A percentile compares a stretch with the other conserved stretches of the same genome.
These are phyloP conservation scores for Actenoides lindsayi DNA, from an alignment of 2,113 vertebrate genomes.

Conservation along the genomic window DNA sequence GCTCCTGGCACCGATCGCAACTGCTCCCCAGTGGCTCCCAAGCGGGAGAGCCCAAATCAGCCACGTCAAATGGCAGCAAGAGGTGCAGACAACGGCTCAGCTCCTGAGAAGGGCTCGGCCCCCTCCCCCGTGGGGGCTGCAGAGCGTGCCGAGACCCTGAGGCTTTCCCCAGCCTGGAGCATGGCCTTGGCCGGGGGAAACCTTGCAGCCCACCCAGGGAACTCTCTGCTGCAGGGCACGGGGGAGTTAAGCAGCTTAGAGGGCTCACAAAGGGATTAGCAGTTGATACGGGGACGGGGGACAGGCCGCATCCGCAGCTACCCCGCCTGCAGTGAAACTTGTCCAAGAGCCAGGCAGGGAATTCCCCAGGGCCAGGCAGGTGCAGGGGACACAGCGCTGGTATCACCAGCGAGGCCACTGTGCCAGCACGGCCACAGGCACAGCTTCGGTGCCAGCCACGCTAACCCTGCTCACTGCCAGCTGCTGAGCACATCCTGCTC, in stretches of 20 bases:
- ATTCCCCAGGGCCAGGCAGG: accelerated
- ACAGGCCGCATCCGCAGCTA: background rate
- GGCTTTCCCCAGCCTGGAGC: background rate
- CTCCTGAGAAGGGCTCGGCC: background rate
- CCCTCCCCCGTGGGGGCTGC: accelerated
- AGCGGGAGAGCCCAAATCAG: background rate
- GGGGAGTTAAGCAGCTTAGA: background rate
- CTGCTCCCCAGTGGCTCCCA: background rate
- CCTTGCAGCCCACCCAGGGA: accelerated
- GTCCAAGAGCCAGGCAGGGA: background rate
- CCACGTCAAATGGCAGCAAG: background rate
- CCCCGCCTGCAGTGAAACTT: background rate
- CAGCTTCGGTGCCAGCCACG: background rate
- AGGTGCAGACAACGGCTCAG: background rate
- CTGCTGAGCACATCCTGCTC: accelerated
- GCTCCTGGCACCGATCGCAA: background rate
- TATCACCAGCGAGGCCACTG: accelerated
- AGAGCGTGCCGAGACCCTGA: accelerated
- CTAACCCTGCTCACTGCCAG: accelerated
- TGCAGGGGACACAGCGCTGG: accelerated
- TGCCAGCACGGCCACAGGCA: accelerated
- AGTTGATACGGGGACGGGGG: accelerated
- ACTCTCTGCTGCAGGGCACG: accelerated
- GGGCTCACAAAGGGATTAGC: slow-evolving; percentile 4
- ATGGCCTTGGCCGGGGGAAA: background rate